Evolutionary conservation across 1,140 invertebrate species (phyloP).

Genomic region (Drosophila arizonae): DNA sequence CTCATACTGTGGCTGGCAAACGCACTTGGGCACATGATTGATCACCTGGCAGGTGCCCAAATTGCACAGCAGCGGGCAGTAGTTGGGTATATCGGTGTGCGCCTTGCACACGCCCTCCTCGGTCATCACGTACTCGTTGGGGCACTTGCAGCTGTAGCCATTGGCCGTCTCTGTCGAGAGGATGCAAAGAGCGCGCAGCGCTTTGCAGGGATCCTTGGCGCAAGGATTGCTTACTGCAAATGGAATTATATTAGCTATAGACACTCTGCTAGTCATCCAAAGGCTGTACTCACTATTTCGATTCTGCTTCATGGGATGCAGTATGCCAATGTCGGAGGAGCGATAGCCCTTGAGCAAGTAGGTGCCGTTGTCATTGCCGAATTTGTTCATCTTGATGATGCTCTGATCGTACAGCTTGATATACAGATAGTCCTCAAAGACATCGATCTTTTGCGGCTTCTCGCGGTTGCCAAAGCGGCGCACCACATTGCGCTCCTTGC

Average conservation of each 20-base stretch:
- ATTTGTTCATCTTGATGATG: constrained; percentile 89
- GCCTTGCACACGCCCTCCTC: constrained; percentile 64
- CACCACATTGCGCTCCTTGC: constrained; percentile 86
- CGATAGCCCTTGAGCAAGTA: constrained; percentile 85
- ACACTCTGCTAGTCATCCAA: neutral
- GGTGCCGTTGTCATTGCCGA: constrained; percentile 85
- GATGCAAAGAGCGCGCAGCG: constrained; percentile 85
- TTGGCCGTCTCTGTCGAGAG: constrained; percentile 81
- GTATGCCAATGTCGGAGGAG: constrained; percentile 87
- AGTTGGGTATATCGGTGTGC: constrained; percentile 67
- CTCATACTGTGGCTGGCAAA: constrained; percentile 85
- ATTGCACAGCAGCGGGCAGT: constrained; percentile 83
- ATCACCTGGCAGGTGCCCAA: constrained; percentile 85
- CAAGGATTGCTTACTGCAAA: constrained; percentile 82
- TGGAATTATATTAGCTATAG: neutral
- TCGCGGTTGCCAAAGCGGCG: constrained; percentile 84
- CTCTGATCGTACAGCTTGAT: constrained; percentile 87
- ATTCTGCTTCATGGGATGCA: constrained; percentile 87
- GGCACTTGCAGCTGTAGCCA: constrained; percentile 86
- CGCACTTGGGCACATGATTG: constrained; percentile 84
- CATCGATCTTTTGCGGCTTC: constrained; percentile 88
- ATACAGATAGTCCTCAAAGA: constrained; percentile 89
- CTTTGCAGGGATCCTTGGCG: constrained; percentile 84
- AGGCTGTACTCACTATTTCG: constrained; percentile 82
- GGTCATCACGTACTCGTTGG: constrained; percentile 85